Percentiles rank a stretch among this genome's conserved stretches.
These are phyloP conservation scores for Aphidius colemani DNA, from an alignment of 2,888 invertebrate species.

Conservation along the genomic window DNA sequence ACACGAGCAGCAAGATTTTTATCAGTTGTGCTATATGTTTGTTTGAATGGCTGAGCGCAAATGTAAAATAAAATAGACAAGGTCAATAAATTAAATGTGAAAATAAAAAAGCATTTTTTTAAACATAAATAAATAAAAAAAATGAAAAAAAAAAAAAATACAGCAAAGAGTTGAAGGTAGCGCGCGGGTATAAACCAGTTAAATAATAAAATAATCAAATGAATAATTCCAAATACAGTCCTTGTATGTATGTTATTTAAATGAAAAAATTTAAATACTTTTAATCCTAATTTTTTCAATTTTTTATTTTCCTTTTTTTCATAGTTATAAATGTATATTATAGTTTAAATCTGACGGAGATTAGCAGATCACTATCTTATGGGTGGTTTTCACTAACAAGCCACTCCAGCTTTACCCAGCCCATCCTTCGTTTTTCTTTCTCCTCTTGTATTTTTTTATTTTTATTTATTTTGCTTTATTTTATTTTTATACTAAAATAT, in stretches of 20 bases:
- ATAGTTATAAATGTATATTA: background rate
- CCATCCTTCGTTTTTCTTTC: conserved; percentile 30
- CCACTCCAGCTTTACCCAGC: conserved; percentile 33
- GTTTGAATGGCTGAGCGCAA: conserved; percentile 25
- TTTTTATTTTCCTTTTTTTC: background rate
- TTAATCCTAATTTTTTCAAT: background rate
- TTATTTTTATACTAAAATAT: conserved; percentile 18
- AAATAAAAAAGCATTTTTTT: background rate
- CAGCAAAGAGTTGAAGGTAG: too few species aligned
- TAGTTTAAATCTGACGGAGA: conserved; percentile 39
- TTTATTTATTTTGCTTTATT: background rate
- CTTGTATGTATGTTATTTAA: conserved; percentile 1
- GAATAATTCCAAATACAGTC: conserved; percentile 18
- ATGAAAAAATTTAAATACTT: conserved; percentile 2
- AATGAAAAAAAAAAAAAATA: conserved; percentile 21
- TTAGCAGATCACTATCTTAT: conserved; percentile 55
- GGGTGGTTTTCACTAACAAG: conserved; percentile 55
- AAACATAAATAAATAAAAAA: background rate
- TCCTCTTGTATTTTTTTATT: conserved; percentile 12
- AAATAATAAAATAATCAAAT: conserved; percentile 7
- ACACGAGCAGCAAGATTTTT: conserved; percentile 3
- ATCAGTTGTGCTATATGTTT: conserved; percentile 10
- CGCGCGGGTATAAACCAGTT: too few species aligned
- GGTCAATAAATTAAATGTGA: conserved; percentile 27
- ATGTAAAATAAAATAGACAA: conserved; percentile 30